Percentiles rank a stretch among this genome's conserved stretches.
These are phyloP conservation scores for Dermolepida albohirtum DNA, from an alignment of 2,888 invertebrate genomes.

Conservation along the genomic window DNA sequence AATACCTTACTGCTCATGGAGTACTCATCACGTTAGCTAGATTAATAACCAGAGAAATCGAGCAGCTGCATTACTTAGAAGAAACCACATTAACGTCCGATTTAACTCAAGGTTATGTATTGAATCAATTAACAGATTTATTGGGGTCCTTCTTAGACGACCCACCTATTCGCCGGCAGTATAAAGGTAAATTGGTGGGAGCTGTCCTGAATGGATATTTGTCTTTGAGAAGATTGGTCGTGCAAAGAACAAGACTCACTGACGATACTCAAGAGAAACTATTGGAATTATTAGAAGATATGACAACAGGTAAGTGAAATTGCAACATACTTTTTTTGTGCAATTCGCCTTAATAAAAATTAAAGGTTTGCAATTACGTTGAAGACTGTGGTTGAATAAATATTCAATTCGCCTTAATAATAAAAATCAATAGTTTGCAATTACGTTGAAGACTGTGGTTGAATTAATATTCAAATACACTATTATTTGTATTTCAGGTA, in stretches of 20 bases:
- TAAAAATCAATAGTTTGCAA: no score
- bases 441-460: no score
- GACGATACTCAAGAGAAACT: constrained; percentile 97
- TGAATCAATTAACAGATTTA: constrained; percentile 77
- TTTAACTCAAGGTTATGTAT: constrained; percentile 91
- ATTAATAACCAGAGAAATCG: constrained; percentile 88
- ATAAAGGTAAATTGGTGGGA: constrained; percentile 89
- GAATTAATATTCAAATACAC: no score
- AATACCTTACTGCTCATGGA: constrained; percentile 89
- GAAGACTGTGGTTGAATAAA: no score
- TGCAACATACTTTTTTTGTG: no score
- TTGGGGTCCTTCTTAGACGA: constrained; percentile 90
- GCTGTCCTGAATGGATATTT: constrained; percentile 95
- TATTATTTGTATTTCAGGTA: no score
- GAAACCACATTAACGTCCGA: constrained; percentile 94
- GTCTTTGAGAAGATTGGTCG: constrained; percentile 88
- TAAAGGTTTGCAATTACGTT: no score
- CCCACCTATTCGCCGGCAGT: constrained; percentile 86
- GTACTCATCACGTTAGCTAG: constrained; percentile 87
- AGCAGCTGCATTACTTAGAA: constrained; percentile 88
- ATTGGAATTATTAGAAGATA: constrained; percentile 91
- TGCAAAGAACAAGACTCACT: constrained; percentile 93
- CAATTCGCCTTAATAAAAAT: no score
- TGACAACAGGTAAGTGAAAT: constrained; percentile 75
- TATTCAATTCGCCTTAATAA: no score